A percentile compares a stretch with the other conserved stretches of the same genome.
Conservation (phyloP, 1,140 invertebrate species). For the Meloidogyne hapla region DNA sequence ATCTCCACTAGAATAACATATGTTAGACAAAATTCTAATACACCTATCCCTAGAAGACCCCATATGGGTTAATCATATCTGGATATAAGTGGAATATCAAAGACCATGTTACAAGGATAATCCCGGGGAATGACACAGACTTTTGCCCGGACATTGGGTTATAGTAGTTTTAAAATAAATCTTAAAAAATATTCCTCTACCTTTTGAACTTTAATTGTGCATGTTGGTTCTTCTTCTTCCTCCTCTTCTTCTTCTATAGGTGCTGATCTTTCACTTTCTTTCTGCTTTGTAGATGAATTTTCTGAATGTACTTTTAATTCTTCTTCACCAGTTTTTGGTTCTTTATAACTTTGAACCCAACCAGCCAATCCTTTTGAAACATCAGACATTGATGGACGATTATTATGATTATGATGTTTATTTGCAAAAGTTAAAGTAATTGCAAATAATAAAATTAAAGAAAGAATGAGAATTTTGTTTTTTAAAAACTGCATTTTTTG, state of each 20-base stretch:
- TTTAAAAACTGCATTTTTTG: neutral
- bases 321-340: constrained; percentile 10
- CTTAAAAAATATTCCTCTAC: neutral
- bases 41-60: too few species aligned
- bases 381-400: neutral
- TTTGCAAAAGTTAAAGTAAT: neutral
- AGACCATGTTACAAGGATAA: too few species aligned
- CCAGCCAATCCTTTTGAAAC: constrained; percentile 13
- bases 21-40: too few species aligned
- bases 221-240: constrained; percentile 10
- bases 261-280: neutral
- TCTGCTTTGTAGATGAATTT: neutral
- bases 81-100: too few species aligned
- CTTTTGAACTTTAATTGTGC: constrained; percentile 32
- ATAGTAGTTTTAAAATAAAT: too few species aligned
- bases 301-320: neutral
- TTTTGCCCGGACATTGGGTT: too few species aligned
- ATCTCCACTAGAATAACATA: too few species aligned
- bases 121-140: too few species aligned
- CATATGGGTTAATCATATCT: too few species aligned
- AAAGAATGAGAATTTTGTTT: too few species aligned
- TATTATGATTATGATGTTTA: neutral
- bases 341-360: constrained; percentile 26
- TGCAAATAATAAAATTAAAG: neutral
- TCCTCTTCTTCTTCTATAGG: neutral